Percentiles rank a stretch among this genome's conserved stretches.
Conservation (phyloP, 2,888 invertebrate species). For the Brachycybe producta region DNA sequence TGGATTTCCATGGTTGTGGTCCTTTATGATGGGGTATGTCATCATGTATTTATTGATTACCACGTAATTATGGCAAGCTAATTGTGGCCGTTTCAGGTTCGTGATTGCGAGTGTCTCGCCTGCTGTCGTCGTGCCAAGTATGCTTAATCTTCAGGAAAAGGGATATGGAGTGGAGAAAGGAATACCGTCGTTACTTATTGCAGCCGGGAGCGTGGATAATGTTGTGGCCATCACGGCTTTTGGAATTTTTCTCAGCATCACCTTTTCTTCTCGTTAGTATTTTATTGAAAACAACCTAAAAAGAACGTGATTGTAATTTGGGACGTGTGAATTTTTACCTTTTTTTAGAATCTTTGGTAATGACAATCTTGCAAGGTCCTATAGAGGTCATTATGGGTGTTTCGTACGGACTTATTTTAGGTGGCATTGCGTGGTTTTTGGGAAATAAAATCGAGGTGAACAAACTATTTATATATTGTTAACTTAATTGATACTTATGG, state of each 20-base stretch:
- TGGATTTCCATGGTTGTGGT: constrained; percentile 71
- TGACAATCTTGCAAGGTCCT: constrained; percentile 18
- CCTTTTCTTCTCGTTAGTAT: constrained; percentile 59
- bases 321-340: neutral
- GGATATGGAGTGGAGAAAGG: constrained; percentile 89
- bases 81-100: constrained; percentile 35
- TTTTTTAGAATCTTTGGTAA: constrained; percentile 5
- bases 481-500: too few relatives aligned
- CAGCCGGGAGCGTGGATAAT: constrained; percentile 88
- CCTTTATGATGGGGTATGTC: constrained; percentile 62
- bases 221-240: constrained; percentile 87
- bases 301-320: neutral
- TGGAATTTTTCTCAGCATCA: constrained; percentile 73
- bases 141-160: constrained; percentile 67
- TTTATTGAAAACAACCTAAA: neutral
- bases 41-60: too few relatives aligned
- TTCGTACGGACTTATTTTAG: constrained; percentile 12
- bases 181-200: constrained; percentile 87
- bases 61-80: neutral
- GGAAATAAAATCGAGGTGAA: neutral
- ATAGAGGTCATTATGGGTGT: constrained; percentile 17
- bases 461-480: neutral
- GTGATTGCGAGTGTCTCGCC: constrained; percentile 87
- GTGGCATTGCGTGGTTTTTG: constrained; percentile 14
- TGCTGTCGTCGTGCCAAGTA: constrained; percentile 90